A percentile compares a stretch with the other conserved stretches of the same genome.
phyloP scores from a whole-genome alignment of 2,888 invertebrate genomes.

The Pogonocherus hispidulus region DNA sequence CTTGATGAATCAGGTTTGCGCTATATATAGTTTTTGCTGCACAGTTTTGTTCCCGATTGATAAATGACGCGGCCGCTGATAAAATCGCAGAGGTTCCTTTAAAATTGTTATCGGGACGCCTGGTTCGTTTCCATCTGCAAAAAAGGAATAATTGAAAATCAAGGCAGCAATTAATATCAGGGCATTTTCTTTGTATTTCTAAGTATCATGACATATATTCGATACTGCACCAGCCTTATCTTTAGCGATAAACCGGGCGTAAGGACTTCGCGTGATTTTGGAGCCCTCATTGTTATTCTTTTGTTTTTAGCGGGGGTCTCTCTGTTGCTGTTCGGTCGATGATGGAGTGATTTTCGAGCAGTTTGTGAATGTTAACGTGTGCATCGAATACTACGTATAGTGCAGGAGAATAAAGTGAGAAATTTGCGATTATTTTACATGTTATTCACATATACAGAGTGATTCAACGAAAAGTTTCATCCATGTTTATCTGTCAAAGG shows the following conservation, averaged over 20 bases:
- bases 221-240: slow-evolving; percentile 56
- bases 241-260: slow-evolving; percentile 56
- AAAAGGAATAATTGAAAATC: slow-evolving; percentile 49
- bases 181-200: slow-evolving; percentile 49
- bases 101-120: slow-evolving; percentile 4
- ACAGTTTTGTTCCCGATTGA: slow-evolving; percentile 6
- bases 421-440: background rate
- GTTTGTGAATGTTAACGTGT: slow-evolving; percentile 29
- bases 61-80: background rate
- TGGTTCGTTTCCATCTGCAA: slow-evolving; percentile 20
- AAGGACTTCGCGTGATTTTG: slow-evolving; percentile 59
- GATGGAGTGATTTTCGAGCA: slow-evolving; percentile 47
- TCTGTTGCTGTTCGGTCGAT: slow-evolving; percentile 44
- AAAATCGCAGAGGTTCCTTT: slow-evolving; percentile 10
- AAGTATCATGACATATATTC: slow-evolving; percentile 56
- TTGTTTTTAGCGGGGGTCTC: slow-evolving; percentile 44
- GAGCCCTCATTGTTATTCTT: slow-evolving; percentile 56
- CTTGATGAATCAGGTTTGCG: background rate
- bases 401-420: background rate
- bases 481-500: too few species aligned
- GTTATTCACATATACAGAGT: too few species aligned
- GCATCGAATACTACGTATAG: slow-evolving; percentile 30
- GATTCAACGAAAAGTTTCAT: too few species aligned
- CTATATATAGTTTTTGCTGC: background rate
- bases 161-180: slow-evolving; percentile 48